These are phyloP conservation scores for Sylvilagus bachmani DNA, from an alignment of 2,113 vertebrate genomes.

Conservation along the genomic window DNA sequence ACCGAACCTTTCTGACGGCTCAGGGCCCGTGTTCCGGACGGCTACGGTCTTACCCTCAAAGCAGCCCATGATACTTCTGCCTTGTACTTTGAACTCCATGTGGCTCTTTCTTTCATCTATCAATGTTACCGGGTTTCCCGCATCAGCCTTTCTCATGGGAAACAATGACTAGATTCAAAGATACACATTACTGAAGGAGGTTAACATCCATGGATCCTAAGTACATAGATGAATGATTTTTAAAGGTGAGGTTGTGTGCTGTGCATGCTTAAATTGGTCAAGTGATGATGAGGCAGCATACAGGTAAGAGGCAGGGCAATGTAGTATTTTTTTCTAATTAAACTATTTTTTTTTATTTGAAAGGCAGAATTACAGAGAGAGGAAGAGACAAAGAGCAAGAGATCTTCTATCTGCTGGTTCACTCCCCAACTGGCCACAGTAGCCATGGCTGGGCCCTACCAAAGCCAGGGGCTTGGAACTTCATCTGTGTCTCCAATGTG, in stretches of 20 bases:
- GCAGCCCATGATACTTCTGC: not conserved
- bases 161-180: not conserved
- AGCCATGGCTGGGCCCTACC: no score
- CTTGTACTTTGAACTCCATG: not conserved
- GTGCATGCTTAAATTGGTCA: not conserved
- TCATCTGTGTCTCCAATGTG: no score
- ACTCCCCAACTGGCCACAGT: no score
- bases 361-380: no score
- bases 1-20: not conserved
- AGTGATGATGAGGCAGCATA: not conserved
- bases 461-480: no score
- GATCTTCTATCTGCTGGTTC: no score
- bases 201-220: not conserved
- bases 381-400: no score
- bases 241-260: not conserved
- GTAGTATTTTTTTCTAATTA: no score
- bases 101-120: not conserved
- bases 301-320: not conserved
- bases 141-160: not conserved
- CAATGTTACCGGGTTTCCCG: not conserved
- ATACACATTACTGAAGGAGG: not conserved
- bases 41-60: not conserved
- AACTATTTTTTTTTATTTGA: no score
- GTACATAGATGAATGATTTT: conserved; percentile 24
- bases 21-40: not conserved